Conservation (phyloP, 1,140 invertebrate species). For the Drosophila albomicans region DNA sequence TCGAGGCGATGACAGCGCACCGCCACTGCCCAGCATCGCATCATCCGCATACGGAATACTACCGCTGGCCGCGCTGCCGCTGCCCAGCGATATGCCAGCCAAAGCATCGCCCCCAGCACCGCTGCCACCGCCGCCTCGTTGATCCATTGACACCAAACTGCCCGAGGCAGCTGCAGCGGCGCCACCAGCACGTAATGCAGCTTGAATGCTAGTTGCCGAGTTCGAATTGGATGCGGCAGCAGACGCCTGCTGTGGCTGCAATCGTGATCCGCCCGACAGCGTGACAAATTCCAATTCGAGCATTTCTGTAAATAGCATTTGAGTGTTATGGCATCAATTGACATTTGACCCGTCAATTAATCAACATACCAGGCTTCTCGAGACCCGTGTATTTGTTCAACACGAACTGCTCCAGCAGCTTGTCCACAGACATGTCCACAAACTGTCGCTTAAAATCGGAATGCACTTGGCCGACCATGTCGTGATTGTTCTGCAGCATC, state of each 20-base stretch:
- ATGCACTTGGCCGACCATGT: constrained; percentile 94
- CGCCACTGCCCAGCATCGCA: constrained; percentile 54
- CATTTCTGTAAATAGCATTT: constrained; percentile 61
- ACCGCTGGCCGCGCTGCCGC: constrained; percentile 72
- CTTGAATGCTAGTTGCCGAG: constrained; percentile 77
- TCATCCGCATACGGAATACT: constrained; percentile 76
- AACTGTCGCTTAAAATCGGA: constrained; percentile 96
- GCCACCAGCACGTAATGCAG: constrained; percentile 59
- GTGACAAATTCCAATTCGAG: constrained; percentile 75
- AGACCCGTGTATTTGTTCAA: constrained; percentile 95
- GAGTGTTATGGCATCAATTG: not conserved
- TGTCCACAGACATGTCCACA: constrained; percentile 95
- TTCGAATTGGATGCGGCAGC: constrained; percentile 74
- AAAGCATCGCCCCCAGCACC: constrained; percentile 52
- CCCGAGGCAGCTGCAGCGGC: constrained; percentile 51
- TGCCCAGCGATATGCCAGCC: constrained; percentile 66
- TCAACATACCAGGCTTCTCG: constrained; percentile 90
- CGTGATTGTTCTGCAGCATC: constrained; percentile 94
- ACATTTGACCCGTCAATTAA: not conserved
- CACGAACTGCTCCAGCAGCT: constrained; percentile 95
- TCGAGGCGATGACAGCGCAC: constrained; percentile 60
- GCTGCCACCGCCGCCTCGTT: constrained; percentile 51
- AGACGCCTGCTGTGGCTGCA: constrained; percentile 62
- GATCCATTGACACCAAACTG: constrained; percentile 71
- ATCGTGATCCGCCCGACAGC: constrained; percentile 60